Evolutionary conservation across 2,113 vertebrate species (phyloP).

Genomic region (Aix galericulata): DNA sequence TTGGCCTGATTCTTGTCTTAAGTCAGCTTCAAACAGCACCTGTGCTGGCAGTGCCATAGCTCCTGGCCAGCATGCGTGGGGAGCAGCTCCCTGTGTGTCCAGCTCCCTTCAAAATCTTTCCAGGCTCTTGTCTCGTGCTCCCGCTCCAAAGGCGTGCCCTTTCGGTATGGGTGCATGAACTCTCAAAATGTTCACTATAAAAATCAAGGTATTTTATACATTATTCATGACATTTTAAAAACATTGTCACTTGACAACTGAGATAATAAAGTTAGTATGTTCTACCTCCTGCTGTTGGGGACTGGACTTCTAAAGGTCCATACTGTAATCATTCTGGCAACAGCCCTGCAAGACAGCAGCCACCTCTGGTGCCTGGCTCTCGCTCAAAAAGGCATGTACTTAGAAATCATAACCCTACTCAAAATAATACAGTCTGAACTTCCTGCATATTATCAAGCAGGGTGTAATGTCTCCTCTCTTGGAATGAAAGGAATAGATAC

Average conservation of each 20-base stretch:
- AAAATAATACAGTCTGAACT: background rate
- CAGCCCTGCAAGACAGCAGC: background rate
- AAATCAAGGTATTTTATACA: conserved; percentile 59
- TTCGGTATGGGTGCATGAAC: conserved; percentile 17
- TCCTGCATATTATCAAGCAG: background rate
- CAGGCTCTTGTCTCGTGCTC: background rate
- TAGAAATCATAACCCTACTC: background rate
- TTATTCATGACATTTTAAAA: conserved; percentile 72
- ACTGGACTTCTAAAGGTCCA: background rate
- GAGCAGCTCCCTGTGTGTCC: background rate
- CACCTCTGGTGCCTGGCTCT: background rate
- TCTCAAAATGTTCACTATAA: conserved; percentile 22
- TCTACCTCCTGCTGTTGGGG: conserved; percentile 8
- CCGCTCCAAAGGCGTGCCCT: conserved; percentile 38
- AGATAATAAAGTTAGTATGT: conserved; percentile 39
- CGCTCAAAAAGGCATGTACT: background rate
- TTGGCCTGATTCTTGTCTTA: background rate
- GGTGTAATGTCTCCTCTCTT: background rate
- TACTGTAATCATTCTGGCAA: background rate
- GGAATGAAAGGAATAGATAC: background rate
- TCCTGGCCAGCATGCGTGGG: background rate
- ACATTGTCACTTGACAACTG: conserved; percentile 39
- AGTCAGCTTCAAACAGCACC: background rate
- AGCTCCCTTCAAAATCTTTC: background rate
- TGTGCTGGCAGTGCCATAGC: background rate